These are phyloP conservation scores for Planococcus citri DNA, from an alignment of 1,140 invertebrate species.

Conservation along the genomic window DNA sequence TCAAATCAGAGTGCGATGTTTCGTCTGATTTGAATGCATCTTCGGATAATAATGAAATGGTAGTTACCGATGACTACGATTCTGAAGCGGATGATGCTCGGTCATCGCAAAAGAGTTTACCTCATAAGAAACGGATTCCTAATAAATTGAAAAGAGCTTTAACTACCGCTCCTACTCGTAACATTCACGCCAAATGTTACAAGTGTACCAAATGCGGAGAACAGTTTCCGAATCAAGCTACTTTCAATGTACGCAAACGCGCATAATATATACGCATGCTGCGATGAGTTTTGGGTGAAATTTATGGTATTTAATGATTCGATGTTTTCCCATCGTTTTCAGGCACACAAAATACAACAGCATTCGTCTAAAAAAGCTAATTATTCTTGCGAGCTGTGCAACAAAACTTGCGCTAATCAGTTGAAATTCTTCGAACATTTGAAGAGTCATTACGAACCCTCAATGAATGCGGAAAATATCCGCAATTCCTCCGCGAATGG, in stretches of 20 bases:
- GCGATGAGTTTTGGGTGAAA: not conserved
- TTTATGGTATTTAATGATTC: not conserved
- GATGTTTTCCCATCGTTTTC: not conserved
- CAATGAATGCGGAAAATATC: conserved; percentile 22
- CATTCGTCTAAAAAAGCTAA: conserved; percentile 23
- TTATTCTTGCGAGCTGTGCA: conserved; percentile 56
- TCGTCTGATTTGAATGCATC: not conserved
- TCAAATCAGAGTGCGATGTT: not conserved
- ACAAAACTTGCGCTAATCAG: conserved; percentile 48
- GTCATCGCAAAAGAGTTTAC: conserved; percentile 41
- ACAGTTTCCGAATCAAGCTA: conserved; percentile 31
- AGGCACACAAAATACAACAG: not conserved
- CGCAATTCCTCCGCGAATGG: not conserved
- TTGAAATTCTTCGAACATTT: conserved; percentile 67
- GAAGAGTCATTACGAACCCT: conserved; percentile 62
- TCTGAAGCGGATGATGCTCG: not conserved
- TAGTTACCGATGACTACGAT: not conserved
- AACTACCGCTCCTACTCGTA: conserved; percentile 25
- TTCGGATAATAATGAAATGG: not conserved
- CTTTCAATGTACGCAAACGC: conserved; percentile 25
- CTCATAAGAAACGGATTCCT: conserved; percentile 53
- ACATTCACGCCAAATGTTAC: conserved; percentile 31
- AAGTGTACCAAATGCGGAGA: conserved; percentile 35
- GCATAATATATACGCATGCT: no score
- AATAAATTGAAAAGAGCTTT: conserved; percentile 42